phyloP scores from a whole-genome alignment of 2,797 vertebrate genomes.

The Anniella stebbinsi region DNA sequence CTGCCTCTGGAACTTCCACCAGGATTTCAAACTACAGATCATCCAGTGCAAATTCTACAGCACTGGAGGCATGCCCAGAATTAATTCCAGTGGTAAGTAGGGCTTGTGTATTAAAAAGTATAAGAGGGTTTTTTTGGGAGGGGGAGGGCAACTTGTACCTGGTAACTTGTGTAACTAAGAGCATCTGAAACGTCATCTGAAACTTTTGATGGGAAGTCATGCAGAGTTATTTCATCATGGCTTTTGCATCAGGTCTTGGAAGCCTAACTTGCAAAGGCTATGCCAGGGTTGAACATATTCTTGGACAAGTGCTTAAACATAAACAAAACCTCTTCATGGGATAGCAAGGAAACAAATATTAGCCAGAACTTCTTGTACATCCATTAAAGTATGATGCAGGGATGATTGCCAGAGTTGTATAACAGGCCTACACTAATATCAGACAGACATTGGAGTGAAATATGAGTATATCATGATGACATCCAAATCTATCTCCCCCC shows the following conservation, averaged over 20 bases:
- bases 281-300: not conserved
- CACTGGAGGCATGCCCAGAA: not conserved
- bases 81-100: not conserved
- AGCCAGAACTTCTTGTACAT: constrained; percentile 4
- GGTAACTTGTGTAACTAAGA: not conserved
- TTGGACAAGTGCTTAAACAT: not conserved
- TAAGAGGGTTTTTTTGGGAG: no score
- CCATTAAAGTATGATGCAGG: not conserved
- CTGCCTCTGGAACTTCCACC: not conserved
- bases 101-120: not conserved
- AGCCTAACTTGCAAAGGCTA: not conserved
- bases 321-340: not conserved
- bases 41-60: not conserved
- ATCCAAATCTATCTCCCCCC: not conserved
- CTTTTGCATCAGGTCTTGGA: not conserved
- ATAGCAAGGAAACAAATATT: not conserved
- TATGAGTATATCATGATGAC: not conserved
- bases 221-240: not conserved
- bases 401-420: not conserved
- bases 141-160: not conserved
- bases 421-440: not conserved
- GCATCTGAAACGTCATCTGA: not conserved
- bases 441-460: not conserved
- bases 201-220: not conserved
- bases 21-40: not conserved